Percentiles rank a stretch among this genome's conserved stretches.
Conservation (phyloP, 2,888 invertebrate species). For the Cosmopolites sordidus region DNA sequence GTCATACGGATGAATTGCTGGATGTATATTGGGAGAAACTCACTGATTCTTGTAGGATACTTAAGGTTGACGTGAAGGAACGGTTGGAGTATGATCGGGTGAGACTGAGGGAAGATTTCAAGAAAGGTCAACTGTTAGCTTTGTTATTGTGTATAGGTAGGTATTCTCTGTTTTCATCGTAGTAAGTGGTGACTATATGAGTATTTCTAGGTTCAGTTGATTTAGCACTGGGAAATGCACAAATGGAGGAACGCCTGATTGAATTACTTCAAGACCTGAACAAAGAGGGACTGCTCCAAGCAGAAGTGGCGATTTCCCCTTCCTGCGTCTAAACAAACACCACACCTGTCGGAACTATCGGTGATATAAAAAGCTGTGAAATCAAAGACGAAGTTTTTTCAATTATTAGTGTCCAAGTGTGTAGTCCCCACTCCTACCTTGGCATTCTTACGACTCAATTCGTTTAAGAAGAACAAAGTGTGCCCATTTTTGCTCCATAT, state of each 20-base stretch:
- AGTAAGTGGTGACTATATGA: background rate
- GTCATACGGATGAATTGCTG: slow-evolving; percentile 59
- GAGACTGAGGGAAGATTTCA: slow-evolving; percentile 55
- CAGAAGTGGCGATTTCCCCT: slow-evolving; percentile 7
- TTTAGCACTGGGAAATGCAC: slow-evolving; percentile 70
- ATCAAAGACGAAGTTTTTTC: background rate
- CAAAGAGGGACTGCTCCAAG: slow-evolving; percentile 61
- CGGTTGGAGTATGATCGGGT: slow-evolving; percentile 54
- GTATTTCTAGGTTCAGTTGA: slow-evolving; percentile 61
- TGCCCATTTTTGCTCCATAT: too few relatives aligned
- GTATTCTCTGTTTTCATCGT: background rate
- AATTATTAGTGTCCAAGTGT: background rate
- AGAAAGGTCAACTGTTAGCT: slow-evolving; percentile 68
- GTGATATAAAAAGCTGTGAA: slow-evolving; percentile 1
- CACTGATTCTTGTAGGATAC: slow-evolving; percentile 55
- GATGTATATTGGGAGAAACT: slow-evolving; percentile 68
- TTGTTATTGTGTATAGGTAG: slow-evolving; percentile 66
- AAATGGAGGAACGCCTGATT: slow-evolving; percentile 69
- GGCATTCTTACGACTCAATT: too few relatives aligned
- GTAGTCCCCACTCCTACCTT: too few relatives aligned
- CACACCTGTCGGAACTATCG: background rate
- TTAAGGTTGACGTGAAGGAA: slow-evolving; percentile 60
- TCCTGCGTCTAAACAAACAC: background rate
- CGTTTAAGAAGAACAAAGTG: too few relatives aligned
- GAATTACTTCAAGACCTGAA: slow-evolving; percentile 71